Evolutionary conservation across 2,797 vertebrate genomes (phyloP), one percentile per base, ranked within the genome.

Genomic region (Centroberyx gerrardi): DNA sequence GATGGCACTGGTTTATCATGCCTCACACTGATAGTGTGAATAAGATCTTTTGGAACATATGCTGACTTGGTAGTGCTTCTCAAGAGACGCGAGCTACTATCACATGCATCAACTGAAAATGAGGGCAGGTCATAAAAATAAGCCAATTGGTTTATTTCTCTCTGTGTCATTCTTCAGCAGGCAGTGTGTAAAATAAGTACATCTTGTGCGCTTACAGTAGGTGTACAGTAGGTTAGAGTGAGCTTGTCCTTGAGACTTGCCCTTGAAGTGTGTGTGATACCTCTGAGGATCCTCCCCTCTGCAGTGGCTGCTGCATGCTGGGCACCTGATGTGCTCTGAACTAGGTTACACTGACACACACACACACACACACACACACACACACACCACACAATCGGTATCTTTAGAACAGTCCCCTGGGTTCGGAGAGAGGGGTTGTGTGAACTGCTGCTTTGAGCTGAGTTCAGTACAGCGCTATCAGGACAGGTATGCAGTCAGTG

Each of bases 241-340:
- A 62, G 69, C 49, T 42, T 53, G 91, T 92, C 93, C 92, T 93
- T 94, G 81, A 92, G 71, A 65, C 48, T 74, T 70, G 87, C 68
- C 92, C 93, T 93, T 92, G 90, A 87, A 72, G 73, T 60, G 52
- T 62, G 65, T 72, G 72, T 76, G 85, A 74, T 72, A 65, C 52
- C 36, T 72, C 74, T 31, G 76, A 67, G 78, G 82, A 90, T 89
- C 91, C 91, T 92, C 93, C 88, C 85, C 87, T 92, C 90, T 94
- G 92, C 93, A 91, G 93, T 88, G 84, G 86, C 84, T 88, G 91
- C 90, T 90, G 88, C 87, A 87, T 60, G 81, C 87, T 65, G 76
- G 85, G 68, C 84, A 89, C 88, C 88, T 92, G 86, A 92, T 89
- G 83, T 89, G 76, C 88, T 81, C 81, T 74, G 75, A 93, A 90